Base-by-base conservation (phyloP, 2,113 vertebrate genomes). In the Arenaria interpres region DNA sequence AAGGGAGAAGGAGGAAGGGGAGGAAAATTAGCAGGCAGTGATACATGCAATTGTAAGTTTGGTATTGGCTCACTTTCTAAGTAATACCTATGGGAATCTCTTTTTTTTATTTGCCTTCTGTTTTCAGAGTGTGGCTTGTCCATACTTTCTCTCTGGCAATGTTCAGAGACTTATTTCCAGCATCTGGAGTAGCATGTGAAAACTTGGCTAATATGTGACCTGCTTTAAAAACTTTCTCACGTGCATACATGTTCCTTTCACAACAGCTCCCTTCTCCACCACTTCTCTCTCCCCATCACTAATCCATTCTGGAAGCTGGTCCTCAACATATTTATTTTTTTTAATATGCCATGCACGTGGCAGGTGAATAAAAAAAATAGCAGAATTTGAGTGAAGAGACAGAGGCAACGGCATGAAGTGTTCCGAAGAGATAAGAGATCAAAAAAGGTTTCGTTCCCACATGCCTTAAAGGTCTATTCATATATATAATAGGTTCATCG, bases 391-490 rank as follows among this genome's bases (percentile, higher is more conserved):
- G 46, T 39, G 57, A 94, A 80, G 82, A 93, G 63, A 77, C n/a
- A 83, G 67, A 93, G 60, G 68, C n/a, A 93, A 78, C 0, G 2
- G 46, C 64, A 67, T 32, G n/a, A 96, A 91, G 53, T 71, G 63
- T 86, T 96, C 88, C 64, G 88, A 83, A 91, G 92, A 91, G 85
- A 90, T 39, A 92, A 79, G 67, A 96, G 75, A 97, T 95, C 85
- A 96, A 96, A 94, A 96, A 94, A 53, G 32, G 54, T 63, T 89
- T 77, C 1, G 0, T 88, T 96, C 66, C 6, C 27, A 69, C 27
- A 90, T 92, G 63, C 90, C 88, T 93, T 85, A 85, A 85, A 91
- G 91, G 82, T 87, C 82, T 94, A 86, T 95, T 92, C 86, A 56
- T 8, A 72, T 18, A 80, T 10, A 88, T 77, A 95, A 95, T 71